Percentiles rank a stretch among this genome's conserved stretches.
Conservation (phyloP, 2,888 invertebrate genomes). For the Platycheirus albimanus region DNA sequence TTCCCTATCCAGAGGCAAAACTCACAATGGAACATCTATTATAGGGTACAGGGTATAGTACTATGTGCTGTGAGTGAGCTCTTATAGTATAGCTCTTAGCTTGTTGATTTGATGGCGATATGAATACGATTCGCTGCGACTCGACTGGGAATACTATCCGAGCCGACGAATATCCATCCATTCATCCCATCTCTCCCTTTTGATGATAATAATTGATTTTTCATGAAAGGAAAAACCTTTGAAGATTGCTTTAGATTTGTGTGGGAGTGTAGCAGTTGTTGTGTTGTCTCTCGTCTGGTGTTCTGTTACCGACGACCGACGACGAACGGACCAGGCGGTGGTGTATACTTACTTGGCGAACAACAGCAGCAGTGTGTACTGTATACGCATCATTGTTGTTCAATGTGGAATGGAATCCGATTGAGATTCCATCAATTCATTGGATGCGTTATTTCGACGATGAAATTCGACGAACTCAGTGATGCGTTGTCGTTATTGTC, state of each 20-base stretch:
- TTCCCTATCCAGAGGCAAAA: conserved; percentile 17
- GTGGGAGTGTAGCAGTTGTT: conserved; percentile 64
- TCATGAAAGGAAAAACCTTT: conserved; percentile 58
- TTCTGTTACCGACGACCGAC: no score
- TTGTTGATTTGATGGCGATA: conserved; percentile 24
- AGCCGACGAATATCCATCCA: no score
- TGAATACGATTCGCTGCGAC: conserved; percentile 13
- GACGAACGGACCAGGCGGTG: no score
- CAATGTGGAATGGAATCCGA: conserved; percentile 27
- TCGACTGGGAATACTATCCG: conserved; percentile 8
- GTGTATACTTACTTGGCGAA: no score
- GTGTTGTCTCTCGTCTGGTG: no score
- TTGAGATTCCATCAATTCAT: conserved; percentile 46
- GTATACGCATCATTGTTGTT: conserved; percentile 36
- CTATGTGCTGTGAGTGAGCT: neutral
- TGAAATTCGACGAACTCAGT: conserved; percentile 50
- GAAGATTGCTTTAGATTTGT: conserved; percentile 60
- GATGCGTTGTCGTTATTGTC: conserved; percentile 2
- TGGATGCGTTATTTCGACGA: conserved; percentile 38
- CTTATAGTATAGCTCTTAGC: neutral
- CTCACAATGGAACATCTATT: conserved; percentile 7
- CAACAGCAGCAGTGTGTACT: no score
- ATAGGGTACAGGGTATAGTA: neutral
- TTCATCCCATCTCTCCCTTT: conserved; percentile 5
- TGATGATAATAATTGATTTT: conserved; percentile 65